These are phyloP conservation scores for Latrodectus elegans DNA, from an alignment of 2,888 invertebrate genomes.

Conservation along the genomic window DNA sequence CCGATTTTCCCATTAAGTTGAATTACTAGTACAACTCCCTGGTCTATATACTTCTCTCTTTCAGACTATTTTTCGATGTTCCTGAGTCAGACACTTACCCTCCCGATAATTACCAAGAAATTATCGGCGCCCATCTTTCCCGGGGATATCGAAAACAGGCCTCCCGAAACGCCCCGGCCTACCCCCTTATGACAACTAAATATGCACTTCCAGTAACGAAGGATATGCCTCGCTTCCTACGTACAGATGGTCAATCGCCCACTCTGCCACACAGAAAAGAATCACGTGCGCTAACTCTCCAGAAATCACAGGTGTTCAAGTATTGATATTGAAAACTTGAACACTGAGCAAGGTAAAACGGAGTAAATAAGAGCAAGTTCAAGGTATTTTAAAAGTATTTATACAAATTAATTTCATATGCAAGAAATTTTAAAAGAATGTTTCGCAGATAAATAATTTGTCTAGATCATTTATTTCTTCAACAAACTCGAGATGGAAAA, in stretches of 20 bases:
- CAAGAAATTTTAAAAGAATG: too few relatives aligned
- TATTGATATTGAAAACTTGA: too few relatives aligned
- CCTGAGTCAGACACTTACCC: slow-evolving; percentile 34
- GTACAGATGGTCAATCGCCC: slow-evolving; percentile 30
- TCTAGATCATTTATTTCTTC: too few relatives aligned
- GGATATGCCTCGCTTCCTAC: slow-evolving; percentile 59
- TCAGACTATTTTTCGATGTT: neutral
- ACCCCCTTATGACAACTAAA: slow-evolving; percentile 61
- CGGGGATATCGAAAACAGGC: neutral
- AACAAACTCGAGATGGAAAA: too few relatives aligned
- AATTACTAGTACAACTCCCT: neutral
- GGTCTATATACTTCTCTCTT: too few relatives aligned
- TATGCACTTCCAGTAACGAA: slow-evolving; percentile 53
- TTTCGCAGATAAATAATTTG: too few relatives aligned
- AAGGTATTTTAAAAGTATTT: too few relatives aligned
- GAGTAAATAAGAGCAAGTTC: too few relatives aligned
- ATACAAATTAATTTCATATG: too few relatives aligned
- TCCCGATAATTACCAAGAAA: slow-evolving; percentile 54
- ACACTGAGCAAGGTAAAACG: too few relatives aligned
- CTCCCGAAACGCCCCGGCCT: slow-evolving; percentile 11
- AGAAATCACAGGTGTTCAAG: neutral
- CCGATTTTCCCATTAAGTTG: neutral
- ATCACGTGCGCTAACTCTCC: neutral
- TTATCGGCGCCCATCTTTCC: slow-evolving; percentile 40
- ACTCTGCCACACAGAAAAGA: slow-evolving; percentile 22